Percentiles rank a stretch among this genome's conserved stretches.
These are phyloP conservation scores for Melangyna quadrimaculata DNA, from an alignment of 2,888 invertebrate species.

Conservation along the genomic window DNA sequence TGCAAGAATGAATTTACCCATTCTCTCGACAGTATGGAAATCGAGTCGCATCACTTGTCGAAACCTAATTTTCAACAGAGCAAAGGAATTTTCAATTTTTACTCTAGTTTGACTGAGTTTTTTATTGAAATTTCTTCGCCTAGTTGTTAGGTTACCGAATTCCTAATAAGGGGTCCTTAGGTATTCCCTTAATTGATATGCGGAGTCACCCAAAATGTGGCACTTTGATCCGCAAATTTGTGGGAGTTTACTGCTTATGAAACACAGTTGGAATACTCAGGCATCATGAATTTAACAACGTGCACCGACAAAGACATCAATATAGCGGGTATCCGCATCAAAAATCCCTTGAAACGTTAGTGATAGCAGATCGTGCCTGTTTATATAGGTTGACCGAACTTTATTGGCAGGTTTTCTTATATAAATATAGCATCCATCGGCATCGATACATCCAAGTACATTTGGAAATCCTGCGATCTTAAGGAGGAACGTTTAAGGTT, in stretches of 20 bases:
- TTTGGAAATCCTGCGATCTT: not conserved
- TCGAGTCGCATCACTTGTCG: not conserved
- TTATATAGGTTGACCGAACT: constrained; percentile 75
- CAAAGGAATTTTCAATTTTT: not conserved
- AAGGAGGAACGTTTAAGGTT: not conserved
- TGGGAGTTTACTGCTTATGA: too few relatives aligned
- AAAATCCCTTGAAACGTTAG: constrained; percentile 76
- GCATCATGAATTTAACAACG: constrained; percentile 76
- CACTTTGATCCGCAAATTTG: too few relatives aligned
- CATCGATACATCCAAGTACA: not conserved
- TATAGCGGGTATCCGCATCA: constrained; percentile 73
- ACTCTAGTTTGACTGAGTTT: not conserved
- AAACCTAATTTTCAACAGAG: not conserved
- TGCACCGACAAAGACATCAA: constrained; percentile 75
- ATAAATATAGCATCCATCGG: constrained; percentile 29
- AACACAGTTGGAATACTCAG: constrained; percentile 28
- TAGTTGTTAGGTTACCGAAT: not conserved
- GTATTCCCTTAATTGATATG: constrained; percentile 3
- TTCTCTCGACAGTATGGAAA: not conserved
- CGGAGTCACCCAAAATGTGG: constrained; percentile 19
- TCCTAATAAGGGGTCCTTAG: not conserved
- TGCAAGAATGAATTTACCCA: not conserved
- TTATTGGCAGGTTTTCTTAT: constrained; percentile 75
- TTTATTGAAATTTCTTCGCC: not conserved
- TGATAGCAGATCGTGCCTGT: constrained; percentile 69